phyloP scores from a whole-genome alignment of 2,797 vertebrate genomes.

The Enteromius afrohamiltoni region DNA sequence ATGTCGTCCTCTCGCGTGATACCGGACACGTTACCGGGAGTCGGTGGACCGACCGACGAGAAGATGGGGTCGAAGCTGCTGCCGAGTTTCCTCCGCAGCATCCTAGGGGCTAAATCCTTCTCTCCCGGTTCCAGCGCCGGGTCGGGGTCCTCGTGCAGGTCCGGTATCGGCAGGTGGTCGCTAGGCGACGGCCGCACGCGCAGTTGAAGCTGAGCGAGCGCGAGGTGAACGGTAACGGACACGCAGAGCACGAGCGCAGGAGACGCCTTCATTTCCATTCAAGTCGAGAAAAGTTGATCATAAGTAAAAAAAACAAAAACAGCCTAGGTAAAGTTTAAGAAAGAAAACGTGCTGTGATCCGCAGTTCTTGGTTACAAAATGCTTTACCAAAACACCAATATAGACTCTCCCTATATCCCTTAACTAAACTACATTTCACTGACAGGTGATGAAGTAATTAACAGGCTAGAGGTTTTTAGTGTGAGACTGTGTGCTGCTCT shows the following conservation, averaged over 20 bases:
- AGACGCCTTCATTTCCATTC: slow-evolving; percentile 34
- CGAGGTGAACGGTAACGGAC: slow-evolving; percentile 67
- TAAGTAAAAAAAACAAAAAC: background rate
- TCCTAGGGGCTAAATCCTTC: slow-evolving; percentile 85
- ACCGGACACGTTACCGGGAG: slow-evolving; percentile 74
- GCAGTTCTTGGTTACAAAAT: too few species aligned
- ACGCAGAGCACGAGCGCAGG: slow-evolving; percentile 24
- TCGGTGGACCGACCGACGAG: slow-evolving; percentile 83
- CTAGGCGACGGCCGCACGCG: slow-evolving; percentile 87
- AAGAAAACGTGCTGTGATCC: too few species aligned
- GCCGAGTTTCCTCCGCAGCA: slow-evolving; percentile 86
- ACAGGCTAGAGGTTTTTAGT: background rate
- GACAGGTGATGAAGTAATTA: background rate
- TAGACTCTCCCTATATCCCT: too few species aligned
- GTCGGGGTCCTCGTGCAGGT: slow-evolving; percentile 87
- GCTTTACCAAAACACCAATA: too few species aligned
- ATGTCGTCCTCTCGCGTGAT: slow-evolving; percentile 54
- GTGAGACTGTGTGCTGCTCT: background rate
- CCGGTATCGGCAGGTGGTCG: slow-evolving; percentile 85
- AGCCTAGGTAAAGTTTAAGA: too few species aligned
- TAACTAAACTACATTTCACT: too few species aligned
- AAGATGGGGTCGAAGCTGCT: slow-evolving; percentile 86
- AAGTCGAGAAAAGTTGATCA: background rate
- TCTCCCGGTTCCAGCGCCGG: slow-evolving; percentile 88
- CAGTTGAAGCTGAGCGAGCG: slow-evolving; percentile 82